A percentile compares a stretch with the other conserved stretches of the same genome.
phyloP scores from a whole-genome alignment of 2,113 vertebrate species.

The Rana temporaria region DNA sequence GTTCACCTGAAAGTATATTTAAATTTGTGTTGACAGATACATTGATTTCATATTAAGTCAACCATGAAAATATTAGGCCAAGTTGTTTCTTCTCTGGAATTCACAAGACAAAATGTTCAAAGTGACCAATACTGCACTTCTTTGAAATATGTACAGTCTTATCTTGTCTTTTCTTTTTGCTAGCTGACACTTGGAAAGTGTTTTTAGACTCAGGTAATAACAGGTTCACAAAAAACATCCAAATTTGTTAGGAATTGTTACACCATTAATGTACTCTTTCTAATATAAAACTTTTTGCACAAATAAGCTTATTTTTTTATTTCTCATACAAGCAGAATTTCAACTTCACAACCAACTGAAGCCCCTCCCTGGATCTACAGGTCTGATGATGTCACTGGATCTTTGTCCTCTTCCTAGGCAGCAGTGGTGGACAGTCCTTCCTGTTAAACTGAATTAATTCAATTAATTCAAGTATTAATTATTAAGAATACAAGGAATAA shows the following conservation, averaged over 20 bases:
- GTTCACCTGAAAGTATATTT: constrained; percentile 50
- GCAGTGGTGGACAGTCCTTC: too few species aligned
- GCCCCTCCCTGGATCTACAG: too few species aligned
- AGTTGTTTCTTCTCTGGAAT: constrained; percentile 63
- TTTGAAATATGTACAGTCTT: constrained; percentile 56
- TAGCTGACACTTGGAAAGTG: neutral
- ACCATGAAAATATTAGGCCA: constrained; percentile 58
- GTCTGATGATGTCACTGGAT: too few species aligned
- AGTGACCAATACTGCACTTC: constrained; percentile 36
- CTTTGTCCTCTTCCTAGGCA: too few species aligned
- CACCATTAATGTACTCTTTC: too few species aligned
- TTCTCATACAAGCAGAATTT: too few species aligned
- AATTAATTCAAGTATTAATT: too few species aligned
- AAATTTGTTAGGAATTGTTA: neutral
- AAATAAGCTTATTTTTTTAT: too few species aligned
- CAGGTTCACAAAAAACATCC: constrained; percentile 47
- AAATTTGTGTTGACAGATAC: constrained; percentile 64
- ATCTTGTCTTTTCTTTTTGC: neutral
- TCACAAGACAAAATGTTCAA: constrained; percentile 55
- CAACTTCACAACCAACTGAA: too few species aligned
- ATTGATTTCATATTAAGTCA: constrained; percentile 65
- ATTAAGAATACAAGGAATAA: too few species aligned
- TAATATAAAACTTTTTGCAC: neutral
- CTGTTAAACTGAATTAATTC: too few species aligned
- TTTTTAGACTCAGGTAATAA: constrained; percentile 5